phyloP scores from a whole-genome alignment of 2,797 vertebrate species.

The Avahi laniger region DNA sequence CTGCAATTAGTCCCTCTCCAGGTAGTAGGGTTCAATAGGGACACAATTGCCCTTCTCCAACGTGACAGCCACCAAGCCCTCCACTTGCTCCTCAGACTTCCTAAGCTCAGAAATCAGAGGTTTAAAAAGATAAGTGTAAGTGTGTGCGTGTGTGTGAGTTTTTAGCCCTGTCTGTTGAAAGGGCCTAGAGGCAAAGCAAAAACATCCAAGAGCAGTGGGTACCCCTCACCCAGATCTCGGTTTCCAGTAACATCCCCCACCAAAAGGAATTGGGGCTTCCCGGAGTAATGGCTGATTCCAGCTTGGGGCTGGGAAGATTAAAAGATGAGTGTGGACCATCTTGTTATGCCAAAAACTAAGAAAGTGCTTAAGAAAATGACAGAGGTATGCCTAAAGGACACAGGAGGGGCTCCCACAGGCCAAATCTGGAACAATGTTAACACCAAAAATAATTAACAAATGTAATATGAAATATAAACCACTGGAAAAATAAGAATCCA shows the following conservation, averaged over 20 bases:
- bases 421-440: neutral
- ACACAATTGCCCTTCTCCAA: neutral
- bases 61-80: neutral
- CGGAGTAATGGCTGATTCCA: neutral
- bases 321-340: neutral
- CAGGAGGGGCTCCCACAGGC: neutral
- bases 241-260: neutral
- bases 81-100: neutral
- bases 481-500: neutral
- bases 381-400: neutral
- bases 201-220: neutral
- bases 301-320: neutral
- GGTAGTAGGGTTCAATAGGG: neutral
- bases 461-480: neutral
- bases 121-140: neutral
- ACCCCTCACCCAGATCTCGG: neutral
- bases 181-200: neutral
- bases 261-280: neutral
- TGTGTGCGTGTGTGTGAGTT: neutral
- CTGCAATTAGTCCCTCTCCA: neutral
- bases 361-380: neutral
- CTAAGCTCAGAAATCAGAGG: conserved; percentile 1
- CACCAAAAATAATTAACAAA: neutral
- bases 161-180: conserved; percentile 14
- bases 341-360: neutral